These are phyloP conservation scores for Leucoraja erinaceus DNA, from an alignment of 2,113 vertebrate genomes.

Conservation along the genomic window DNA sequence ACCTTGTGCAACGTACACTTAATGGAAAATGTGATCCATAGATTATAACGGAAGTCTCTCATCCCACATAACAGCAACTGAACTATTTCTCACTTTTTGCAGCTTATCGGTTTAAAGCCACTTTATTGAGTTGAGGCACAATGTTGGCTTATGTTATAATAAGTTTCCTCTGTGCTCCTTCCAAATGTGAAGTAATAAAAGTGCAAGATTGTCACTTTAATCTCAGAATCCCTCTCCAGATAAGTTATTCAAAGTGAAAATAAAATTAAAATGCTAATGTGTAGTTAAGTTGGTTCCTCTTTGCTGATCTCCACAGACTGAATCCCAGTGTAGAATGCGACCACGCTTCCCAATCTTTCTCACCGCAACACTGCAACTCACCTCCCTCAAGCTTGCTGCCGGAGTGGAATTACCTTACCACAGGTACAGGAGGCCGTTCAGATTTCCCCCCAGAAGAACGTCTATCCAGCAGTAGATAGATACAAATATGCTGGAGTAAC, in stretches of 20 bases:
- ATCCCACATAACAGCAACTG: neutral
- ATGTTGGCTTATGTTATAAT: neutral
- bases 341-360: no score
- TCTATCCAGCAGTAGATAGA: no score
- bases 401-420: no score
- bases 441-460: no score
- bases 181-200: neutral
- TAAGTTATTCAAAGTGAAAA: neutral
- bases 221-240: neutral
- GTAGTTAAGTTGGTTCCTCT: neutral
- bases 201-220: neutral
- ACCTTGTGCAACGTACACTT: neutral
- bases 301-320: neutral
- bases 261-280: neutral
- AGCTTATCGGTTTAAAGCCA: neutral
- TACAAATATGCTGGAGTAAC: no score
- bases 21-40: neutral
- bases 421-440: no score
- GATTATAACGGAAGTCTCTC: neutral
- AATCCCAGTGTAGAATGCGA: neutral
- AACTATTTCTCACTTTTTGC: neutral
- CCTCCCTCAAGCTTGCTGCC: no score
- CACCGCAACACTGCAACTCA: no score
- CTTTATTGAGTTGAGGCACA: neutral
- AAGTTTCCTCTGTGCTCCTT: neutral